A percentile compares a stretch with the other conserved stretches of the same genome.
phyloP scores from a whole-genome alignment of 1,140 invertebrate genomes.

The Eulimnadia texana region DNA sequence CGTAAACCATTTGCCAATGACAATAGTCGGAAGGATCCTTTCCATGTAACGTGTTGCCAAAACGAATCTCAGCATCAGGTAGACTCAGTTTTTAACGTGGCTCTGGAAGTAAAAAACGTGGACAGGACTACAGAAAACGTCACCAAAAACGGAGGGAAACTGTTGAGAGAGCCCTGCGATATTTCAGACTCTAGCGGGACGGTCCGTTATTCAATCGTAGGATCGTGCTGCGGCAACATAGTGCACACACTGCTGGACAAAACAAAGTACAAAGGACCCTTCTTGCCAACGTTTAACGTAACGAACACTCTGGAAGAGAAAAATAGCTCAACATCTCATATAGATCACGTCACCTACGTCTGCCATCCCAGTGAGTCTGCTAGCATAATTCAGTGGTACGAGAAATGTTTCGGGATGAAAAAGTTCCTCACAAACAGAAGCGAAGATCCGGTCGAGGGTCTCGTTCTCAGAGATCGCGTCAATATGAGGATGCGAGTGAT shows the following conservation, averaged over 20 bases:
- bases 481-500: conserved; percentile 33
- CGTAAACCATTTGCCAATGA: conserved; percentile 11
- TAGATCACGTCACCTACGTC: conserved; percentile 36
- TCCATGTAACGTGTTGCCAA: neutral
- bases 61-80: conserved; percentile 11
- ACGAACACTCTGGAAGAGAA: neutral
- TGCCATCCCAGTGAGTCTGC: conserved; percentile 28
- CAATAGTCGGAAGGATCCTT: neutral
- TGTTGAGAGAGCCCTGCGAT: conserved; percentile 24
- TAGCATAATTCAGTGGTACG: conserved; percentile 33
- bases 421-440: conserved; percentile 33
- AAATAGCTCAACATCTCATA: conserved; percentile 20
- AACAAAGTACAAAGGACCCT: conserved; percentile 28
- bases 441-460: conserved; percentile 28
- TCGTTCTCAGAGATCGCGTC: conserved; percentile 29
- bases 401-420: conserved; percentile 34
- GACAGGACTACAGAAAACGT: conserved; percentile 23
- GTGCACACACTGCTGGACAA: conserved; percentile 34
- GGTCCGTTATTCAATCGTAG: conserved; percentile 30
- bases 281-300: conserved; percentile 31
- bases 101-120: conserved; percentile 33
- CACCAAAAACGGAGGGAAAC: conserved; percentile 19
- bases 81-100: conserved; percentile 35
- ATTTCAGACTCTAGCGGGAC: conserved; percentile 26
- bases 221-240: conserved; percentile 36